A percentile compares a stretch with the other conserved stretches of the same genome.
These are phyloP conservation scores for Geopemphigus sp. DNA, from an alignment of 1,140 invertebrate genomes.

Conservation along the genomic window DNA sequence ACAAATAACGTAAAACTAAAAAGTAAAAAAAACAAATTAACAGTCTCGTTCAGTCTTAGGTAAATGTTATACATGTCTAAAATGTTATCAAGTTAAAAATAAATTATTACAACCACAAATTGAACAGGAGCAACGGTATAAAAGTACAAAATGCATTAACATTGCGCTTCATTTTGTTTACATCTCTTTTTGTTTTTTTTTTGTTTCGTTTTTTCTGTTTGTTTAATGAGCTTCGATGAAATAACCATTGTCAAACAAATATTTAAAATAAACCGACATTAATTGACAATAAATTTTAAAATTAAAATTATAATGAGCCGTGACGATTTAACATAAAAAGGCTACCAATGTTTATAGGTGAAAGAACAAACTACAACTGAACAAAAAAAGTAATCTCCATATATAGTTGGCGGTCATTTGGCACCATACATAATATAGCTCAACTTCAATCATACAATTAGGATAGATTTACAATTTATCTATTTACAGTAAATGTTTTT, in stretches of 20 bases:
- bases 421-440: not conserved
- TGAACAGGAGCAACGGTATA: slow-evolving; percentile 32
- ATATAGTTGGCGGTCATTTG: not conserved
- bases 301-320: slow-evolving; percentile 38
- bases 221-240: slow-evolving; percentile 28
- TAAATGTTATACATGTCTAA: slow-evolving; percentile 45
- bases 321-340: not conserved
- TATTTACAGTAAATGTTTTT: not conserved
- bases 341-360: not conserved
- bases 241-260: slow-evolving; percentile 26
- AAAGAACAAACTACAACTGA: slow-evolving; percentile 1
- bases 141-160: slow-evolving; percentile 45
- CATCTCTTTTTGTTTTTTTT: not conserved
- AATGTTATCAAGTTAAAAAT: slow-evolving; percentile 33
- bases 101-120: slow-evolving; percentile 40
- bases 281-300: slow-evolving; percentile 48
- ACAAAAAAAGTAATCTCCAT: not conserved
- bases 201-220: no score
- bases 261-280: slow-evolving; percentile 34
- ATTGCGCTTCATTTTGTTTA: slow-evolving; percentile 19
- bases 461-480: not conserved
- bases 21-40: slow-evolving; percentile 42
- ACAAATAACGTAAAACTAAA: slow-evolving; percentile 42
- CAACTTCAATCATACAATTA: not conserved
- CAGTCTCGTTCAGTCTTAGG: slow-evolving; percentile 50